Evolutionary conservation across 2,888 invertebrate genomes (phyloP).

Genomic region (Leptinotarsa peninsularis): DNA sequence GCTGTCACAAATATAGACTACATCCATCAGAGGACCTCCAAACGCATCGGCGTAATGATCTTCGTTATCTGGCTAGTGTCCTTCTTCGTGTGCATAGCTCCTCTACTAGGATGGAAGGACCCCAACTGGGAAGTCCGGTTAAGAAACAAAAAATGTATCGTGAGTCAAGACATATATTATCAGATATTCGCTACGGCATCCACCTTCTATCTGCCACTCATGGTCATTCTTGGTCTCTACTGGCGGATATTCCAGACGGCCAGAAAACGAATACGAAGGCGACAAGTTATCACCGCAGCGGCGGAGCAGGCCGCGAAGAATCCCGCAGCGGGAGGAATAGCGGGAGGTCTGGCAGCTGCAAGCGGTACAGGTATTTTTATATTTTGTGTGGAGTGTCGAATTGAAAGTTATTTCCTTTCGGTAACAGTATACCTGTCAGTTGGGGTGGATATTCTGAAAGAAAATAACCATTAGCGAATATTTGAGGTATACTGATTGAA

Average conservation of each 20-base stretch:
- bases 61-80: slow-evolving; percentile 86
- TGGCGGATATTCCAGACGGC: slow-evolving; percentile 93
- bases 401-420: background rate
- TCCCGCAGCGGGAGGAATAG: slow-evolving; percentile 67
- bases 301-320: slow-evolving; percentile 60
- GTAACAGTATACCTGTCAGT: no score
- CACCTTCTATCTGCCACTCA: slow-evolving; percentile 90
- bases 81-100: slow-evolving; percentile 87
- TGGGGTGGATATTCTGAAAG: no score
- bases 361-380: slow-evolving; percentile 70
- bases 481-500: no score
- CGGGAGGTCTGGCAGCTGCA: slow-evolving; percentile 73
- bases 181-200: slow-evolving; percentile 92
- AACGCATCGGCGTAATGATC: slow-evolving; percentile 84
- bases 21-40: slow-evolving; percentile 84
- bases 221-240: slow-evolving; percentile 88
- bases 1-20: slow-evolving; percentile 69
- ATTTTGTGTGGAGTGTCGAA: background rate
- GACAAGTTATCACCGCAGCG: slow-evolving; percentile 70
- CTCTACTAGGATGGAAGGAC: slow-evolving; percentile 87
- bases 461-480: no score
- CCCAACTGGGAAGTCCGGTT: slow-evolving; percentile 71
- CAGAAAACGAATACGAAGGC: slow-evolving; percentile 82
- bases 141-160: slow-evolving; percentile 78
- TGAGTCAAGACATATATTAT: slow-evolving; percentile 86